Conservation (phyloP, 1,140 invertebrate genomes). For the Neoseiulus cucumeris region DNA sequence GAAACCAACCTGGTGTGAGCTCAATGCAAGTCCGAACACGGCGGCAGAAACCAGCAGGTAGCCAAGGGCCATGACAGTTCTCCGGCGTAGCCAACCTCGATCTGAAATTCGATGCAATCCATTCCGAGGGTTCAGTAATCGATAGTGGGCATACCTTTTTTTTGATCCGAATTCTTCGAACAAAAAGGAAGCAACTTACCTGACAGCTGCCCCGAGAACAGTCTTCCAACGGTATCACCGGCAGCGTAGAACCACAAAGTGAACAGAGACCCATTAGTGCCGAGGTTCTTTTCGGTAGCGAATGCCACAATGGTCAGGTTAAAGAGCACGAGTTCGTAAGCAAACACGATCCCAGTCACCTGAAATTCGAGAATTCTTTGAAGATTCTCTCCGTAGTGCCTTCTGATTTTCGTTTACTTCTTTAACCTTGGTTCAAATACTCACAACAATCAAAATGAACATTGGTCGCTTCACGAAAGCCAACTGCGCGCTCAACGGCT, state of each 20-base stretch:
- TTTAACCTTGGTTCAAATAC: not conserved
- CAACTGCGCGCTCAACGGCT: not conserved
- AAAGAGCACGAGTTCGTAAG: not conserved
- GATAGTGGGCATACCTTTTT: not conserved
- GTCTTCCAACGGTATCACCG: not conserved
- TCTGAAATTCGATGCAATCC: no score
- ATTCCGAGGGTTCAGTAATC: no score
- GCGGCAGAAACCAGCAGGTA: not conserved
- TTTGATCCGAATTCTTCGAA: no score
- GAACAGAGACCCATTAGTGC: not conserved
- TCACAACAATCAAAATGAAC: not conserved
- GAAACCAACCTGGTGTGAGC: not conserved
- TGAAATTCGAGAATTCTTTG: not conserved
- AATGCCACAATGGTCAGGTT: not conserved
- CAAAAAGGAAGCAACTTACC: not conserved
- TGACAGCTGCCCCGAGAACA: not conserved
- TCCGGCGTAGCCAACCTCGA: not conserved
- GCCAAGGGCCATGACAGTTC: not conserved
- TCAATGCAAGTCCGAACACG: not conserved
- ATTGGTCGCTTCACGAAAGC: slow-evolving; percentile 3
- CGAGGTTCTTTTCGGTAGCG: not conserved
- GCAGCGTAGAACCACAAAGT: slow-evolving; percentile 7
- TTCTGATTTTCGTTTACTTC: no score
- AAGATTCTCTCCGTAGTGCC: no score
- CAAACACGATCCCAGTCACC: not conserved